Evolutionary conservation across 2,888 invertebrate genomes (phyloP), one percentile per base, ranked within the genome.

Genomic region (Argyresthia goedartella): DNA sequence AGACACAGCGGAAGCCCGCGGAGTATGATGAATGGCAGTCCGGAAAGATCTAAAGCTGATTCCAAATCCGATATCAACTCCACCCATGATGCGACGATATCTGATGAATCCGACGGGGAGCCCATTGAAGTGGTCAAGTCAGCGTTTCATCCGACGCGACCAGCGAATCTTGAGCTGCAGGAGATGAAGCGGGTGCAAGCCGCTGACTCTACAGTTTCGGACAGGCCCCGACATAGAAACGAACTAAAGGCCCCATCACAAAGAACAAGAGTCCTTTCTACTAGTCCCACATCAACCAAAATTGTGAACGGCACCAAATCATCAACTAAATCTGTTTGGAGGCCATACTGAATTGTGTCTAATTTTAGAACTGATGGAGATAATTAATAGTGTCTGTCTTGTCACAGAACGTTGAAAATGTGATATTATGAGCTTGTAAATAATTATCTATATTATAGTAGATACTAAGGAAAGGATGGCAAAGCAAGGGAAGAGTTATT

Each of bases 41-140:
- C 88, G 1, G 87, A 88, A 54, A 76, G 87, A 64, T 87, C 81
- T 9, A 87, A 87, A 71, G 76, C 76, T 4, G 89, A 90, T 65
- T 85, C 88, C 0, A 89, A 89, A 56, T 88, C 89, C 0, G 90
- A 90, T 68, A 88, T 88, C 14, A 90, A 90, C 66, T 92, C 91
- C 10, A 89, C 90, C 10, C 87, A 89, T 55, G 90, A 90, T 41
- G 88, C 88, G 33, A 89, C 89, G 0, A 88, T 88, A 56, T 88
- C 90, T 4, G 90, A 90, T 54, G 89, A 89, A 56, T 91, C 91
- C 0, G 92, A 92, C 48, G 92, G 92, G 54, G 92, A 92, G 64
- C 90, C 91, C 53, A 92, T 92, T 61, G 93, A 92, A 65, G 93
- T 93, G 25, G 93, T 93, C 0, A 91, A 91, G 63, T 93, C 93